phyloP scores from a whole-genome alignment of 2,797 vertebrate genomes.

The Pachyuromys duprasi region DNA sequence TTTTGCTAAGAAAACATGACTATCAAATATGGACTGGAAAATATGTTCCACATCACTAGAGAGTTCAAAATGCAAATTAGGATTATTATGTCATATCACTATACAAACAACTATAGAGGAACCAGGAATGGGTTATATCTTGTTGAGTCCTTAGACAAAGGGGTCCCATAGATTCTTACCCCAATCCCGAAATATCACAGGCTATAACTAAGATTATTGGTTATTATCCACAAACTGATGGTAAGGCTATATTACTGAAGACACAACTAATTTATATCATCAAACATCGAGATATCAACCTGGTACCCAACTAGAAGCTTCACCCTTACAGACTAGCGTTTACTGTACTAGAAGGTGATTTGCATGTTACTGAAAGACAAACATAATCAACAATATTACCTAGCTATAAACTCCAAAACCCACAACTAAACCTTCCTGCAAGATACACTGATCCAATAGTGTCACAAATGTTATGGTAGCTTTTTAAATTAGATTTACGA shows the following conservation, averaged over 20 bases:
- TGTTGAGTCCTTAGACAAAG: background rate
- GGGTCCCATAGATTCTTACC: background rate
- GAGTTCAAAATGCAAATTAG: background rate
- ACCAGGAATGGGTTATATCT: background rate
- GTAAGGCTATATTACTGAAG: background rate
- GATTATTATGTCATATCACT: constrained; percentile 10
- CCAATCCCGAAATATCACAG: background rate
- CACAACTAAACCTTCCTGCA: background rate
- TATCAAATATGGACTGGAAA: constrained; percentile 35
- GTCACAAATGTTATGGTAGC: background rate
- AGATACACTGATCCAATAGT: background rate
- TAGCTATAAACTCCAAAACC: background rate
- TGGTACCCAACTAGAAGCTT: background rate
- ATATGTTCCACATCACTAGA: background rate
- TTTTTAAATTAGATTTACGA: background rate
- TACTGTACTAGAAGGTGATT: background rate
- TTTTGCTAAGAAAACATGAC: constrained; percentile 18
- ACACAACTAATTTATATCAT: background rate
- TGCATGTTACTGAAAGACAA: background rate
- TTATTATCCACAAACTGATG: background rate
- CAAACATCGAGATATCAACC: background rate
- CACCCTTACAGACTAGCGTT: background rate
- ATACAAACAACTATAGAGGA: background rate
- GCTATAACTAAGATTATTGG: background rate
- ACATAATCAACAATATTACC: background rate